Percentiles rank a stretch among this genome's conserved stretches.
Conservation (phyloP, 2,888 invertebrate species). For the Tachina fera region DNA sequence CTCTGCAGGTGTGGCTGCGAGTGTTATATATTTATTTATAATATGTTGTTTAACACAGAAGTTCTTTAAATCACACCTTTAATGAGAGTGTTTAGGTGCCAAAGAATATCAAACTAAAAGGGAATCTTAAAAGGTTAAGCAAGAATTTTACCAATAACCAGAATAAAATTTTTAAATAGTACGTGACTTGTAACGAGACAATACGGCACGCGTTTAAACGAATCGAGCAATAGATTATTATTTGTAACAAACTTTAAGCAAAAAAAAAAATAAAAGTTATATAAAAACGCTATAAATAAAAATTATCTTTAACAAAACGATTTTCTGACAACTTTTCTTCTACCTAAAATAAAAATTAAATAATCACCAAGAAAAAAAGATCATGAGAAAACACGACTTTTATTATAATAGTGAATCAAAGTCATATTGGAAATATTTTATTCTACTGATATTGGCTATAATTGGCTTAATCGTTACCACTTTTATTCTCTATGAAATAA, state of each 20-base stretch:
- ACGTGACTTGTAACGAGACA: constrained; percentile 61
- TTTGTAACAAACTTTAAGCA: background rate
- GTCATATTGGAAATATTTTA: constrained; percentile 15
- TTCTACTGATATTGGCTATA: constrained; percentile 22
- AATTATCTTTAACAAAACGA: background rate
- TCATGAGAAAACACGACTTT: constrained; percentile 50
- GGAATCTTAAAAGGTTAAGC: constrained; percentile 18
- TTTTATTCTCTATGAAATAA: constrained; percentile 43
- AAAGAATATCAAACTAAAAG: constrained; percentile 22
- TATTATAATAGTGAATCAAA: constrained; percentile 21
- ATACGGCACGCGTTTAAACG: constrained; percentile 54
- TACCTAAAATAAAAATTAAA: background rate
- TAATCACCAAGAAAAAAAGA: background rate
- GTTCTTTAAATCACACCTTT: constrained; percentile 62
- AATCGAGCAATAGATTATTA: constrained; percentile 9
- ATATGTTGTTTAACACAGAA: constrained; percentile 32
- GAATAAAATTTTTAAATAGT: constrained; percentile 61
- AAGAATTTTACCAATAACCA: constrained; percentile 51
- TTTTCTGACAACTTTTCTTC: background rate
- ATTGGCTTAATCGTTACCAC: constrained; percentile 31
- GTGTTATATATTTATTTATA: constrained; percentile 55
- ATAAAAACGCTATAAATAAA: background rate
- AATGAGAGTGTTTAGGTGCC: background rate
- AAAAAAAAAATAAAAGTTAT: constrained; percentile 13
- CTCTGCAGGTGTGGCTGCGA: background rate